phyloP scores from a whole-genome alignment of 2,888 invertebrate species.

The Scaptomyza caliginosa region DNA sequence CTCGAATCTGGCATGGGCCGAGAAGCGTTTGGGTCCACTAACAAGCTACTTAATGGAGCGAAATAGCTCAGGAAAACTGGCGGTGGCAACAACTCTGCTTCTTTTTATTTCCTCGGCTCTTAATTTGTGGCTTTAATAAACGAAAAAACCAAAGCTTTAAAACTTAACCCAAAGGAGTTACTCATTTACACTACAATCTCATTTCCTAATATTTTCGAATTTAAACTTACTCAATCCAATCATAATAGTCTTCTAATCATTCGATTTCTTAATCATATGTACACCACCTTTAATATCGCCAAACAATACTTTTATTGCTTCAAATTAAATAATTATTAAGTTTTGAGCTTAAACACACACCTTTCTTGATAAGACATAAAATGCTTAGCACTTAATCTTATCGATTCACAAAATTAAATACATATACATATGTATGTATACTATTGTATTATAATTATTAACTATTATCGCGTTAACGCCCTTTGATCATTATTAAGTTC shows the following conservation, averaged over 20 bases:
- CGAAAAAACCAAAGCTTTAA: background rate
- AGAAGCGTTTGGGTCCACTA: conserved; percentile 53
- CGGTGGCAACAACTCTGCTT: conserved; percentile 8
- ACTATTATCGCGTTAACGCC: background rate
- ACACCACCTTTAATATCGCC: background rate
- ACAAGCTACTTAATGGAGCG: conserved; percentile 51
- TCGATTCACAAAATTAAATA: background rate
- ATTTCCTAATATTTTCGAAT: background rate
- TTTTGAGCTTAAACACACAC: background rate
- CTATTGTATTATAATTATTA: conserved; percentile 1
- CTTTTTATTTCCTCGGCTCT: background rate
- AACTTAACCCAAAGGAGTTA: too few species aligned
- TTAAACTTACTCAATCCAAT: background rate
- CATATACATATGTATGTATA: background rate
- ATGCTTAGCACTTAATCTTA: background rate
- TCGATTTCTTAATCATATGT: background rate
- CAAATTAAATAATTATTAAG: background rate
- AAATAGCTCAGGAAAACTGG: conserved; percentile 34
- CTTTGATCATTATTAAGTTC: conserved; percentile 6
- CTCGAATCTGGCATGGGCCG: conserved; percentile 78
- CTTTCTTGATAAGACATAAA: background rate
- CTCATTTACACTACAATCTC: background rate
- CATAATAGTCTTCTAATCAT: background rate
- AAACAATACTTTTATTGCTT: background rate
- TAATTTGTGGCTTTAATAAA: background rate